Evolutionary conservation across 2,797 vertebrate species (phyloP).

Genomic region (Xerus rutilus): DNA sequence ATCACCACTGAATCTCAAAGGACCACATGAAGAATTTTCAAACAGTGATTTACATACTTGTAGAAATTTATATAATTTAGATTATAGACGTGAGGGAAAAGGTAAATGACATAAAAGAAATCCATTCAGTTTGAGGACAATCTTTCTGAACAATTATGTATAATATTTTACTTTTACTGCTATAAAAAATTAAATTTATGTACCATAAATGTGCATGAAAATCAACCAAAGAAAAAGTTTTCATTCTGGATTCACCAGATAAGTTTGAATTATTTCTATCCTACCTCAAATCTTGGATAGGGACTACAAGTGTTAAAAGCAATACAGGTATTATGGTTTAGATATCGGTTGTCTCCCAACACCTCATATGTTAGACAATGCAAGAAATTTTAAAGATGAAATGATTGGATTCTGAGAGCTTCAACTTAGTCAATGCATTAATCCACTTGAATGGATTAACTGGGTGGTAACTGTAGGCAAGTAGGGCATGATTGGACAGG

Average conservation of each 20-base stretch:
- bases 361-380: too few species aligned
- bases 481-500: too few species aligned
- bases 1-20: not conserved
- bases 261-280: slow-evolving; percentile 39
- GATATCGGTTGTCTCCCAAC: too few species aligned
- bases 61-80: slow-evolving; percentile 24
- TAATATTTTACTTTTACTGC: not conserved
- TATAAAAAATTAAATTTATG: not conserved
- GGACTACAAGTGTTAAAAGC: slow-evolving; percentile 11
- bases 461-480: too few species aligned
- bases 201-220: not conserved
- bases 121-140: not conserved
- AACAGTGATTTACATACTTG: not conserved
- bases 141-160: not conserved
- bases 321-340: not conserved
- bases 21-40: not conserved
- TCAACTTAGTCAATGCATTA: too few species aligned
- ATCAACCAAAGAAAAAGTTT: not conserved
- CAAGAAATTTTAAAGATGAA: too few species aligned
- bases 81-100: not conserved
- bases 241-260: not conserved
- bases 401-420: too few species aligned
- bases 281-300: not conserved
- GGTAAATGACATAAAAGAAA: not conserved
- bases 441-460: too few species aligned